A percentile compares a stretch with the other conserved stretches of the same genome.
Evolutionary conservation across 1,140 invertebrate genomes (phyloP).

Genomic region (Drosophila quadrilineata): DNA sequence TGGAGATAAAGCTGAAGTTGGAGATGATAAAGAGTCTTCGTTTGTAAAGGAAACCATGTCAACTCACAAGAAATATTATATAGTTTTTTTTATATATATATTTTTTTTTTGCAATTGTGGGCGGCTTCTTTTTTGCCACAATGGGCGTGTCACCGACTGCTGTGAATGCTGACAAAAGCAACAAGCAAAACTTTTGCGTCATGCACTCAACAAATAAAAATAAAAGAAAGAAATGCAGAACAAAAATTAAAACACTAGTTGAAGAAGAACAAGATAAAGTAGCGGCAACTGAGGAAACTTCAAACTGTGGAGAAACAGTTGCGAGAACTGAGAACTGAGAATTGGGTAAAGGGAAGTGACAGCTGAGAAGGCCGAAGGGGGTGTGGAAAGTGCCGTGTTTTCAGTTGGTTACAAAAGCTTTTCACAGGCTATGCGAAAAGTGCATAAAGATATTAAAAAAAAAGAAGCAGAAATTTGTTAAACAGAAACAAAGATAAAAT

Average conservation of each 20-base stretch:
- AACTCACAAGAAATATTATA: slow-evolving; percentile 65
- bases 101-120: slow-evolving; percentile 57
- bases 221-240: too few species aligned
- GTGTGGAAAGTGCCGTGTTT: slow-evolving; percentile 12
- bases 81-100: too few species aligned
- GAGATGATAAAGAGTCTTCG: slow-evolving; percentile 9
- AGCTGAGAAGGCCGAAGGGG: slow-evolving; percentile 4
- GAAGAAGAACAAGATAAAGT: too few species aligned
- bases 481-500: slow-evolving; percentile 12
- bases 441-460: slow-evolving; percentile 70
- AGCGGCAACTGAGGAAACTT: slow-evolving; percentile 16
- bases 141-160: slow-evolving; percentile 16
- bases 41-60: slow-evolving; percentile 64
- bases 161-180: slow-evolving; percentile 37
- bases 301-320: neutral
- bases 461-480: too few species aligned
- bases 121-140: too few species aligned
- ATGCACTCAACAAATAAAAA: too few species aligned
- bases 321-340: neutral
- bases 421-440: slow-evolving; percentile 23
- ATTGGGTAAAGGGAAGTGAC: slow-evolving; percentile 6
- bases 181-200: slow-evolving; percentile 59
- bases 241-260: too few species aligned
- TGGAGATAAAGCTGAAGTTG: slow-evolving; percentile 4
- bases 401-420: slow-evolving; percentile 29